Conservation (phyloP, 1,140 invertebrate species). For the Meloidogyne floridensis region DNA sequence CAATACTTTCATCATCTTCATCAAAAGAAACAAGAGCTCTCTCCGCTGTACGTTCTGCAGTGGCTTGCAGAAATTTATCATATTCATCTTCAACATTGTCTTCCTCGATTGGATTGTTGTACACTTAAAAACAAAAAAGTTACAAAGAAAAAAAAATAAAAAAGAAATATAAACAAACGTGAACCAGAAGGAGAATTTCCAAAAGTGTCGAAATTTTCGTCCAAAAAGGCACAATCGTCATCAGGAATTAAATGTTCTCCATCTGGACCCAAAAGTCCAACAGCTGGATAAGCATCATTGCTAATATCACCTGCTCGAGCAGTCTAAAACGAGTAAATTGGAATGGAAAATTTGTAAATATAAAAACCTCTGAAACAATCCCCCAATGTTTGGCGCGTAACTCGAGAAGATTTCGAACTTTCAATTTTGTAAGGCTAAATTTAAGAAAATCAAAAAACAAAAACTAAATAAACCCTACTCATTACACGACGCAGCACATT, state of each 20-base stretch:
- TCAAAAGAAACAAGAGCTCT: slow-evolving; percentile 49
- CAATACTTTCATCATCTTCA: slow-evolving; percentile 37
- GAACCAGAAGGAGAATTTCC: slow-evolving; percentile 29
- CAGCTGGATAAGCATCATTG: not conserved
- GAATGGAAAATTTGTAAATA: not conserved
- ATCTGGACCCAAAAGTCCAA: slow-evolving; percentile 35
- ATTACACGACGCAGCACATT: no score
- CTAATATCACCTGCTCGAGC: not conserved
- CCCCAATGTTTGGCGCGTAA: slow-evolving; percentile 40
- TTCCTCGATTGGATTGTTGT: slow-evolving; percentile 30
- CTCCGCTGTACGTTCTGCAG: slow-evolving; percentile 46
- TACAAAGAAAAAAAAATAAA: not conserved
- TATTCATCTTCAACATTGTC: slow-evolving; percentile 45
- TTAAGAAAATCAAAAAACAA: no score
- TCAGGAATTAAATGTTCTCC: slow-evolving; percentile 38
- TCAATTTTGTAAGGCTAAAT: slow-evolving; percentile 7
- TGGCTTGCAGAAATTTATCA: slow-evolving; percentile 49
- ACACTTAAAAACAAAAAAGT: not conserved
- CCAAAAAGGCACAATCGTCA: slow-evolving; percentile 45
- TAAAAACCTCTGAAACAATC: no score
- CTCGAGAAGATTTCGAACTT: slow-evolving; percentile 27
- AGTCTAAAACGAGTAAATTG: not conserved
- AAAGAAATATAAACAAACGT: not conserved
- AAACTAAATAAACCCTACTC: slow-evolving; percentile 23
- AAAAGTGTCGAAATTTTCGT: slow-evolving; percentile 35